Evolutionary conservation across 2,113 vertebrate species (phyloP).

Genomic region (Salvator merianae): DNA sequence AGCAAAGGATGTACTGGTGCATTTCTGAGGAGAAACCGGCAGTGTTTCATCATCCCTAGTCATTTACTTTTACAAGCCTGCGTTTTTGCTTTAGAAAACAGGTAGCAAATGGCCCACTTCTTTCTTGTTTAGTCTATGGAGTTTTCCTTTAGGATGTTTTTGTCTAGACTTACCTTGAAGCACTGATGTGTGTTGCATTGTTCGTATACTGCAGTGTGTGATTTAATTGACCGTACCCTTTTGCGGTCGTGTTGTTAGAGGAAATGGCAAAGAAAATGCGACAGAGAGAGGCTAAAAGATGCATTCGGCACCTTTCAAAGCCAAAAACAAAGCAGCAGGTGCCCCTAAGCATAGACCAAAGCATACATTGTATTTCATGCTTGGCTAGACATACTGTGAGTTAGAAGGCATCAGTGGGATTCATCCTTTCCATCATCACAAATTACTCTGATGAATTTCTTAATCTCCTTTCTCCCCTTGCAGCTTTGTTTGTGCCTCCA

Average conservation of each 20-base stretch:
- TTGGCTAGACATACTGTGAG: conserved; percentile 15
- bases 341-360: conserved; percentile 2
- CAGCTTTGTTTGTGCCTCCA: neutral
- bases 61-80: neutral
- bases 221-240: conserved; percentile 45
- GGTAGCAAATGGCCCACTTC: neutral
- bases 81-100: conserved; percentile 35
- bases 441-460: neutral
- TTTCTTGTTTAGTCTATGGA: conserved; percentile 31
- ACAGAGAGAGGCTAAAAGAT: conserved; percentile 42
- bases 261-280: conserved; percentile 48
- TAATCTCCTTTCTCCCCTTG: neutral
- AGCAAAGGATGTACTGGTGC: neutral
- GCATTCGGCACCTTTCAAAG: conserved; percentile 28
- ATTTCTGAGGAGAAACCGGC: neutral
- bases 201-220: conserved; percentile 29
- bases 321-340: conserved; percentile 12
- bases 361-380: conserved; percentile 24
- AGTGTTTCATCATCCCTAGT: neutral
- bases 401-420: conserved; percentile 21
- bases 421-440: neutral
- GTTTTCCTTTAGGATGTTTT: conserved; percentile 12
- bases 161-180: conserved; percentile 14
- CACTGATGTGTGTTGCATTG: conserved; percentile 34
- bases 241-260: conserved; percentile 37